Conservation (phyloP, 2,797 vertebrate genomes). For the Hafferia zeledoni region DNA sequence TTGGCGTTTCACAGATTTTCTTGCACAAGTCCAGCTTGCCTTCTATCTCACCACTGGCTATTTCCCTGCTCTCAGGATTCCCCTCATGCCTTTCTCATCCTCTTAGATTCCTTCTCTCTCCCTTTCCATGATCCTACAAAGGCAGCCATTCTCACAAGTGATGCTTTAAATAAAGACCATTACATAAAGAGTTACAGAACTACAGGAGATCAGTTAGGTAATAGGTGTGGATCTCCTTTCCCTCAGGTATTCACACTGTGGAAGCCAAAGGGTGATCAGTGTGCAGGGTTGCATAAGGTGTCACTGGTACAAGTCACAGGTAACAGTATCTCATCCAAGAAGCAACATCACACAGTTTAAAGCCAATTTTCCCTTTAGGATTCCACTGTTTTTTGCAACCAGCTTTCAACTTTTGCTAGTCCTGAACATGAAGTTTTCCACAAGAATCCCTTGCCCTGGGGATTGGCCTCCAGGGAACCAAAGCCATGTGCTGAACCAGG, state of each 20-base stretch:
- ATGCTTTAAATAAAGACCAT: constrained; percentile 20
- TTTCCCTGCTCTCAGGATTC: neutral
- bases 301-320: neutral
- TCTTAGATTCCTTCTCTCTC: neutral
- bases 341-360: neutral
- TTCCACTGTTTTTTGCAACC: neutral
- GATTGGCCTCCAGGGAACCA: neutral
- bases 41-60: neutral
- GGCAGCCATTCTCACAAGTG: neutral
- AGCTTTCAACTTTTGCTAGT: neutral
- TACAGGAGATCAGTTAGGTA: neutral
- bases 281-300: neutral
- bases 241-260: neutral
- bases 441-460: neutral
- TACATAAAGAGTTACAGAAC: constrained; percentile 23
- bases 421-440: neutral
- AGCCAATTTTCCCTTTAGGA: neutral
- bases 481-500: neutral
- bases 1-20: neutral
- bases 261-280: neutral
- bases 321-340: neutral
- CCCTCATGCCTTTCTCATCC: neutral
- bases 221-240: neutral
- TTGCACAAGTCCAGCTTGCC: neutral
- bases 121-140: neutral